Conservation (phyloP, 2,888 invertebrate genomes). For the Petrophora chlorosata region DNA sequence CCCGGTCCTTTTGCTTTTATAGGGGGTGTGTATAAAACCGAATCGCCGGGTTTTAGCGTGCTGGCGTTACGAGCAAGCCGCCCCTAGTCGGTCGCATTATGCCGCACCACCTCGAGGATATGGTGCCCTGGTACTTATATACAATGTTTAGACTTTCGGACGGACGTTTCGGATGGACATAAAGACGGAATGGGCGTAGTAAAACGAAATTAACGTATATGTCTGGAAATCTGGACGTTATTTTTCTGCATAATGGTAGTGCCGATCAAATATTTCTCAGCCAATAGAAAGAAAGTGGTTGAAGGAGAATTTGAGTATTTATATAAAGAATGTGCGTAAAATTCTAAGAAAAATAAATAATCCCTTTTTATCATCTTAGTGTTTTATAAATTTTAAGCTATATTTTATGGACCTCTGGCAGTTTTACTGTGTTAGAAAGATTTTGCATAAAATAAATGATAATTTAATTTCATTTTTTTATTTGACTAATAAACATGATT, state of each 20-base stretch:
- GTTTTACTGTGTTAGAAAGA: too few relatives aligned
- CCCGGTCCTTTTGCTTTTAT: slow-evolving; percentile 84
- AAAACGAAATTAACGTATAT: slow-evolving; percentile 33
- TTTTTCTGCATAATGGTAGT: not conserved
- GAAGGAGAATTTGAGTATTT: too few relatives aligned
- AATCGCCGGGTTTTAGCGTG: slow-evolving; percentile 83
- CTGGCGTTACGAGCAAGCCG: slow-evolving; percentile 77
- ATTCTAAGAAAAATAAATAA: too few relatives aligned
- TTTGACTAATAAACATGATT: too few relatives aligned
- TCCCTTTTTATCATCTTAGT: too few relatives aligned
- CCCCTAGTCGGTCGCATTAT: slow-evolving; percentile 74
- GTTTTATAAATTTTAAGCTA: too few relatives aligned
- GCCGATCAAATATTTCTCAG: too few relatives aligned
- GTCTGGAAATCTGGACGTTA: slow-evolving; percentile 20
- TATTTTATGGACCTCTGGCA: too few relatives aligned
- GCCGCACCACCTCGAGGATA: slow-evolving; percentile 65
- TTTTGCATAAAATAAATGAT: too few relatives aligned
- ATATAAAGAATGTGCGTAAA: too few relatives aligned
- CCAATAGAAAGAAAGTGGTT: too few relatives aligned
- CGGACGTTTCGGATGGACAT: slow-evolving; percentile 53
- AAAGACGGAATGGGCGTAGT: slow-evolving; percentile 53
- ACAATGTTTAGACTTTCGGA: slow-evolving; percentile 47
- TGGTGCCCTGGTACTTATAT: slow-evolving; percentile 67
- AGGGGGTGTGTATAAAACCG: slow-evolving; percentile 84
- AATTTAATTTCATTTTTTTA: too few relatives aligned